Evolutionary conservation across 2,113 vertebrate genomes (phyloP).

Genomic region (Ammodramus savannarum): DNA sequence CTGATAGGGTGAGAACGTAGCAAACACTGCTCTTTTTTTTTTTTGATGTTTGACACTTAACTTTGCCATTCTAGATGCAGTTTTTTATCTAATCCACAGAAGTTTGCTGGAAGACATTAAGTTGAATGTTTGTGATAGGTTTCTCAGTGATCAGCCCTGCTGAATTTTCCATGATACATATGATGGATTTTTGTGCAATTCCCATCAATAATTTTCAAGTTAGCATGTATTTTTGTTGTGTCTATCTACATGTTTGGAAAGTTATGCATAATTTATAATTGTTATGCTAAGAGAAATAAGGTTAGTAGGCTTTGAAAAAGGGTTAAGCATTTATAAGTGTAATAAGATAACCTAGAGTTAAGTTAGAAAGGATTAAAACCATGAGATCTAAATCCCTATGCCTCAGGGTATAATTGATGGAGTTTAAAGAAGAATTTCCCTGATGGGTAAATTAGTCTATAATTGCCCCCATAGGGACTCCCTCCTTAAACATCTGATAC

Average conservation of each 20-base stretch:
- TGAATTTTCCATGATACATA: background rate
- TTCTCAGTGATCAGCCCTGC: background rate
- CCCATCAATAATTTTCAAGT: background rate
- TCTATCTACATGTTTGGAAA: background rate
- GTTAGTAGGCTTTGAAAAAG: background rate
- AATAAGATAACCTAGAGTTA: constrained; percentile 25
- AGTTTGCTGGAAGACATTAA: background rate
- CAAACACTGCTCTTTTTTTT: background rate
- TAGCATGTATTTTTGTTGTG: background rate
- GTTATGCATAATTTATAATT: background rate
- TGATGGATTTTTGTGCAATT: background rate
- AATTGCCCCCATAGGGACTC: constrained; percentile 45
- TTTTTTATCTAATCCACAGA: background rate
- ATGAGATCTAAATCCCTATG: background rate
- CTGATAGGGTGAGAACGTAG: background rate
- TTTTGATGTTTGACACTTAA: background rate
- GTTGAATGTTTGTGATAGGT: background rate
- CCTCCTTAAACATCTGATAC: constrained; percentile 17
- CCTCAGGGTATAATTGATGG: constrained; percentile 30
- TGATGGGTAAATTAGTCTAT: constrained; percentile 33
- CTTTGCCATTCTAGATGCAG: background rate
- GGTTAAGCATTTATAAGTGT: constrained; percentile 1
- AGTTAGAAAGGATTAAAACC: constrained; percentile 43
- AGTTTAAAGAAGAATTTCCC: constrained; percentile 50
- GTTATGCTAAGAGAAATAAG: background rate